Percentiles rank a stretch among this genome's conserved stretches.
These are phyloP conservation scores for Bothrops alternatus DNA, from an alignment of 2,797 vertebrate species.

Conservation along the genomic window DNA sequence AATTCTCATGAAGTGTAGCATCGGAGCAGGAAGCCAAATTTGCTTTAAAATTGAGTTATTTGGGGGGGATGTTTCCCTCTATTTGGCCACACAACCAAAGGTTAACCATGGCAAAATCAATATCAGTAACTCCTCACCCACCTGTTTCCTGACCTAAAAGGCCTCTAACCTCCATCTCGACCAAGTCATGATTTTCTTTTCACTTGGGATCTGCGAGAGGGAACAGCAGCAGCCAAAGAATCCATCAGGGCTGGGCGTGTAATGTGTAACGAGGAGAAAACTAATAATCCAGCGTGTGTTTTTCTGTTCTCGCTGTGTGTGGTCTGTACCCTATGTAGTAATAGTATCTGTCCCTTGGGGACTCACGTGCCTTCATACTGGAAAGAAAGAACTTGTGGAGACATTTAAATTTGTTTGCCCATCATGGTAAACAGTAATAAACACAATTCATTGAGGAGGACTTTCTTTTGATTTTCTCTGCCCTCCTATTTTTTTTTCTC, in stretches of 20 bases:
- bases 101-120: background rate
- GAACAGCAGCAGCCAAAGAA: background rate
- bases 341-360: slow-evolving; percentile 36
- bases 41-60: background rate
- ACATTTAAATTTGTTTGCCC: slow-evolving; percentile 12
- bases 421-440: background rate
- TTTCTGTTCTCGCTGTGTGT: slow-evolving; percentile 30
- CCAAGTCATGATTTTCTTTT: background rate
- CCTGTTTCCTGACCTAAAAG: too few relatives aligned
- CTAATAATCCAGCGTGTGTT: slow-evolving; percentile 15
- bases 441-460: background rate
- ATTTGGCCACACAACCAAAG: background rate
- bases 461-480: background rate
- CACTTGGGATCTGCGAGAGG: background rate
- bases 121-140: background rate
- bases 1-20: background rate
- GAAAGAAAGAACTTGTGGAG: slow-evolving; percentile 4
- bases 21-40: background rate
- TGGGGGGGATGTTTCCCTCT: background rate
- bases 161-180: background rate
- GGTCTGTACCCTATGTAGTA: slow-evolving; percentile 30
- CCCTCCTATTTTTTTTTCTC: too few relatives aligned
- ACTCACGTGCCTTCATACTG: slow-evolving; percentile 13
- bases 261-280: slow-evolving; percentile 13
- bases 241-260: slow-evolving; percentile 3